Base-by-base conservation (phyloP, 2,888 invertebrate genomes). In the Merodon equestris region DNA sequence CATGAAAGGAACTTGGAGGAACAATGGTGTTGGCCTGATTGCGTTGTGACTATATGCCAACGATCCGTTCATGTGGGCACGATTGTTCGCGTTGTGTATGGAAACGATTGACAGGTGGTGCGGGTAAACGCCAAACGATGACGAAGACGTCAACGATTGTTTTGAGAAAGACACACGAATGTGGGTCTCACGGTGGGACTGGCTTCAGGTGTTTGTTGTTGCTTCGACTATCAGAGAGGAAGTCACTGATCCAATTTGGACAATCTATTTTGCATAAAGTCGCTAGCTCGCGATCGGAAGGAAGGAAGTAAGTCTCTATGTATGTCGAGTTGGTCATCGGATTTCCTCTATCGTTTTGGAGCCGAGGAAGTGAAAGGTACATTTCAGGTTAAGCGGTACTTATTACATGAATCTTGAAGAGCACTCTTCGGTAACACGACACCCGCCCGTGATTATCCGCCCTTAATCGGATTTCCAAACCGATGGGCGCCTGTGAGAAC, bases 21-120 rank as follows among this genome's bases (percentile, higher is more conserved):
- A 76, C 76, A 77, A 77, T 61, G 50, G 72, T 27, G 27, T 27
- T 7, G n/a, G n/a, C 77, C 77, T 77, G 73, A 72, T 66, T 77
- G 77, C 57, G n/a, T n/a, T n/a, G 50, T 67, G 72, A 42, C 77
- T 73, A 77, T 76, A 67, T 76, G n/a, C n/a, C n/a, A n/a, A n/a
- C n/a, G n/a, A n/a, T n/a, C 7, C 27, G 7, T 2, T 27, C 27
- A 27, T 27, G 27, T 27, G 27, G 27, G 27, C 7, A 27, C 7
- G 27, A 27, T 27, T 27, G 27, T 27, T 2, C 7, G 27, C 27
- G 27, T 45, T 57, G 74, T 57, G 19, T 47, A 18, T 27, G n/a
- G n/a, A n/a, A n/a, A 51, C 27, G 7, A 4, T 4, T 27, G 27
- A 48, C 73, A 66, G 64, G 51, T 67, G 73, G 60, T 48, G 45